phyloP scores from a whole-genome alignment of 2,888 invertebrate genomes.

The Chloromyia formosa region DNA sequence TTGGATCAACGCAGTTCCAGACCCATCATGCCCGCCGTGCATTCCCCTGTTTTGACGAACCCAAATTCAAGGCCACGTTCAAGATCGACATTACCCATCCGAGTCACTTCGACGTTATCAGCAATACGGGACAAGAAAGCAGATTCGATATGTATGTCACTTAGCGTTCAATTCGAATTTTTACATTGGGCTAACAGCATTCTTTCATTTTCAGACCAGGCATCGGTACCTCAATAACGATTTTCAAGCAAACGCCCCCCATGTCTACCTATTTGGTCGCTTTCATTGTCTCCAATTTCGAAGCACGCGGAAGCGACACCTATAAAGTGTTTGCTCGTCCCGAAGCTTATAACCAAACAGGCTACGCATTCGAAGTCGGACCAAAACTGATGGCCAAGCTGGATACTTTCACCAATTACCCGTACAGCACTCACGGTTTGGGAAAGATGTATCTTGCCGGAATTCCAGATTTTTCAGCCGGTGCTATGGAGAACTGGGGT shows the following conservation, averaged over 20 bases:
- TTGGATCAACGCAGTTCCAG: slow-evolving; percentile 77
- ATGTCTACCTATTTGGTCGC: slow-evolving; percentile 87
- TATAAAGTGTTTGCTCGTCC: slow-evolving; percentile 75
- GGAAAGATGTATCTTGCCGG: slow-evolving; percentile 86
- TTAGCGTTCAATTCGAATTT: background rate
- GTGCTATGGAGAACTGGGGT: slow-evolving; percentile 95
- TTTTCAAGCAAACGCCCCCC: slow-evolving; percentile 63
- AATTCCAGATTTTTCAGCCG: slow-evolving; percentile 82
- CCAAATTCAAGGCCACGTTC: slow-evolving; percentile 75
- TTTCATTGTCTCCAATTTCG: slow-evolving; percentile 74
- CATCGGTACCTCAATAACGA: slow-evolving; percentile 51
- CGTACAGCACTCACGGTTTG: slow-evolving; percentile 67
- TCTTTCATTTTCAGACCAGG: background rate
- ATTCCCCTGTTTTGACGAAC: slow-evolving; percentile 84
- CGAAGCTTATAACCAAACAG: slow-evolving; percentile 72
- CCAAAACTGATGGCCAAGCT: slow-evolving; percentile 66
- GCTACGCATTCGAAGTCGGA: slow-evolving; percentile 73
- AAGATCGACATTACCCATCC: slow-evolving; percentile 63
- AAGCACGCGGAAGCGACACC: slow-evolving; percentile 55
- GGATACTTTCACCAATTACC: slow-evolving; percentile 68
- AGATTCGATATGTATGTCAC: slow-evolving; percentile 2
- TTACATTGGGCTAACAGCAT: background rate
- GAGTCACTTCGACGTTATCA: slow-evolving; percentile 55
- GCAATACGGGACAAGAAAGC: slow-evolving; percentile 54
- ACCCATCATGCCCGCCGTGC: slow-evolving; percentile 73